These are phyloP conservation scores for Scomberomorus guttatus DNA, from an alignment of 2,797 vertebrate genomes.

Conservation along the genomic window DNA sequence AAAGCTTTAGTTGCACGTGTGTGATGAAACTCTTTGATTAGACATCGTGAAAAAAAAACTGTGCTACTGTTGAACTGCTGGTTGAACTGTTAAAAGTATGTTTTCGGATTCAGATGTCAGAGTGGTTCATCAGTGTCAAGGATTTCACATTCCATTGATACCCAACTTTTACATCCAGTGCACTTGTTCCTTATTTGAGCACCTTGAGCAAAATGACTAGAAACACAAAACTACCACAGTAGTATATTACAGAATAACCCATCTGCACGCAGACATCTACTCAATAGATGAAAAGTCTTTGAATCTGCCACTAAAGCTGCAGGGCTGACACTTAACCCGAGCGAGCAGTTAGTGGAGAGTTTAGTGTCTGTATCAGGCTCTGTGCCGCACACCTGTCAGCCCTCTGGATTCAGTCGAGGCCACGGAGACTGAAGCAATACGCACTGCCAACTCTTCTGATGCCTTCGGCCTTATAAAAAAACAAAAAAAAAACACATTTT, in stretches of 20 bases:
- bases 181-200: constrained; percentile 76
- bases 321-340: constrained; percentile 38
- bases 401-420: constrained; percentile 73
- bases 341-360: constrained; percentile 22
- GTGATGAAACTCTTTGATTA: constrained; percentile 36
- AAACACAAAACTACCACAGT: constrained; percentile 81
- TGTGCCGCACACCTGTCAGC: constrained; percentile 21
- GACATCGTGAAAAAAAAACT: constrained; percentile 51
- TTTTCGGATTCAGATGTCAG: constrained; percentile 66
- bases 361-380: constrained; percentile 26
- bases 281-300: constrained; percentile 66
- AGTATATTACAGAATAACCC: constrained; percentile 72
- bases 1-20: constrained; percentile 26
- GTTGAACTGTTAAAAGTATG: constrained; percentile 55
- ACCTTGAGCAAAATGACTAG: constrained; percentile 73
- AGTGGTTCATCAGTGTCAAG: constrained; percentile 74
- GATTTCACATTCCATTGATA: constrained; percentile 75
- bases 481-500: constrained; percentile 11
- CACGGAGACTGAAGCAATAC: constrained; percentile 61
- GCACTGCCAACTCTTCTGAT: constrained; percentile 33
- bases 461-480: constrained; percentile 19
- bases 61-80: constrained; percentile 73
- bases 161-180: constrained; percentile 79
- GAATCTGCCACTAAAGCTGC: constrained; percentile 53
- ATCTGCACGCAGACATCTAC: constrained; percentile 68